Evolutionary conservation across 2,113 vertebrate species (phyloP), one percentile per base, ranked within the genome.

Genomic region (Zapornia atra): DNA sequence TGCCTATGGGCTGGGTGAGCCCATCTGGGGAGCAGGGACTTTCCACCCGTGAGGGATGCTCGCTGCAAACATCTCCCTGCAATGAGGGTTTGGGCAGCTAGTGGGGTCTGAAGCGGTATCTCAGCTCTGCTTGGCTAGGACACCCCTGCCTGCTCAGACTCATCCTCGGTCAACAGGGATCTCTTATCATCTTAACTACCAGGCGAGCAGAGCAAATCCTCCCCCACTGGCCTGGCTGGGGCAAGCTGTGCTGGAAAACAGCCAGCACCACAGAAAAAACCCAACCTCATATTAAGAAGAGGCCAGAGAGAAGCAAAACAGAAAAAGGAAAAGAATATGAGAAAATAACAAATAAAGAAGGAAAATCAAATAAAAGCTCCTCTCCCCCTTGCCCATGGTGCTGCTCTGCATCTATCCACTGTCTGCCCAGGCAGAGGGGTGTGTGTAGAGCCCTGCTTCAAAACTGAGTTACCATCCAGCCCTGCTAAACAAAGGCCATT

Each of bases 11-110:
- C 18, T 77, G 77, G 24, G 33, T 31, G 61, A 92, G 81, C 51
- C 36, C 63, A 34, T 16, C 21, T 1, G 0, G 24, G 28, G 54
- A 48, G 29, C 65, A 24, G 65, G 51, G 20, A 44, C 0, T 0
- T 20, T 24, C 6, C 9, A 24, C 48, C 25, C 8, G 2, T 0
- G 1, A 42, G 60, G 60, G 46, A 63, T 21, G 64, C 34, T 87
- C 1, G 0, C 33, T 64, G n/a, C 50, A 66, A 82, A 54, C 5
- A 5, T 7, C 60, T 5, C 36, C n/a, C 59, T 36, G n/a, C 79
- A 38, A 31, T 0, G 1, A 48, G 15, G 46, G 0, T 63, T 17
- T 15, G 36, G 70, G 11, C 4, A 34, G 44, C 15, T 1, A 1
- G 18, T 15, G 42, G 60, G 6, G 38, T 42, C 13, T 28, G 36